These are phyloP conservation scores for Barbus barbus DNA, from an alignment of 2,113 vertebrate genomes.

Conservation along the genomic window DNA sequence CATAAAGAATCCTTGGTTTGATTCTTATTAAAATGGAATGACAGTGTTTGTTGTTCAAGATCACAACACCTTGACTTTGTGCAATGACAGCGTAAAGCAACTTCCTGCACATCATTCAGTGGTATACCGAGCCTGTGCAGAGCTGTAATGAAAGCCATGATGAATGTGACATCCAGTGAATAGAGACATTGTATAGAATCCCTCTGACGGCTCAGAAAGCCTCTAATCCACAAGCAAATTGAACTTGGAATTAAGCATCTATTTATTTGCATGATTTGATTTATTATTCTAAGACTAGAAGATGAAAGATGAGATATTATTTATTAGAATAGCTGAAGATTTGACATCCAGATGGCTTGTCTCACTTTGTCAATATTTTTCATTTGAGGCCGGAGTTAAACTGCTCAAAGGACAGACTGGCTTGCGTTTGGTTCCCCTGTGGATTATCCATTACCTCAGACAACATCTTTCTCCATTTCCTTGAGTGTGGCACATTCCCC, in stretches of 20 bases:
- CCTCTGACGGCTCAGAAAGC: constrained; percentile 37
- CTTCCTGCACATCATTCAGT: no score
- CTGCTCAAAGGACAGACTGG: not conserved
- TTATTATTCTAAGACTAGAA: constrained; percentile 36
- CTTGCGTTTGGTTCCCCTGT: not conserved
- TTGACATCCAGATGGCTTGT: constrained; percentile 31
- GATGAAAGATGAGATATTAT: constrained; percentile 39
- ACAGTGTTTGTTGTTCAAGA: not conserved
- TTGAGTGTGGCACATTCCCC: constrained; percentile 5
- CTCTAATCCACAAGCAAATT: constrained; percentile 41
- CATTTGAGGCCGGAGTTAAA: constrained; percentile 30
- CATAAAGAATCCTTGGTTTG: not conserved
- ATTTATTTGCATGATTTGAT: constrained; percentile 46
- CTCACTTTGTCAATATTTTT: not conserved
- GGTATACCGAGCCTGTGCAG: constrained; percentile 22
- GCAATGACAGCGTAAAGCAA: constrained; percentile 14
- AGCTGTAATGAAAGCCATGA: constrained; percentile 40
- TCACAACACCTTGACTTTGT: constrained; percentile 34
- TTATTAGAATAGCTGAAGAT: constrained; percentile 37
- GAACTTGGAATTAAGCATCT: constrained; percentile 44
- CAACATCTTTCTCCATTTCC: constrained; percentile 44
- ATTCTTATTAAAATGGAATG: not conserved
- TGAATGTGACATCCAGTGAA: constrained; percentile 44
- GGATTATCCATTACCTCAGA: constrained; percentile 28
- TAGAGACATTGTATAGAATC: constrained; percentile 30